These are phyloP conservation scores for Enteromius thamalakanensis DNA, from an alignment of 2,797 vertebrate genomes.

Conservation along the genomic window DNA sequence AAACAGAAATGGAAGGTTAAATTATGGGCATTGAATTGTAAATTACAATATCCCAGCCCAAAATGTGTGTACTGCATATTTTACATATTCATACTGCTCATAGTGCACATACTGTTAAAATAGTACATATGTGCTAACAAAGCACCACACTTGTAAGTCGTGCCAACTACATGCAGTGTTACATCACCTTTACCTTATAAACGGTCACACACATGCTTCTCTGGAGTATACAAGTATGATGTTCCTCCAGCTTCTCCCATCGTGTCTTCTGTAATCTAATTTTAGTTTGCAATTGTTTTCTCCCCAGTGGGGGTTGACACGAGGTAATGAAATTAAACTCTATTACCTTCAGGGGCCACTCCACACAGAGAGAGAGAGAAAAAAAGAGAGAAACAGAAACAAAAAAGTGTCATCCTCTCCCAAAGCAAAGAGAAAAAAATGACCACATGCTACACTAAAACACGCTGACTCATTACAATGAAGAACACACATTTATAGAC, in stretches of 20 bases:
- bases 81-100: not conserved
- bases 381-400: not conserved
- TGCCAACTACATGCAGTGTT: constrained; percentile 6
- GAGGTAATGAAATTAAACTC: constrained; percentile 72
- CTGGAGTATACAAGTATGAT: constrained; percentile 23
- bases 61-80: not conserved
- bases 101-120: not conserved
- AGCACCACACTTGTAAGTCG: not conserved
- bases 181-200: constrained; percentile 39
- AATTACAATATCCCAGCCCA: not conserved
- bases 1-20: not conserved
- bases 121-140: not conserved
- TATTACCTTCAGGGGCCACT: constrained; percentile 50
- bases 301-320: constrained; percentile 69
- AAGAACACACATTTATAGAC: not conserved
- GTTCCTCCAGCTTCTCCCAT: constrained; percentile 43
- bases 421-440: not conserved
- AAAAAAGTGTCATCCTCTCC: constrained; percentile 50
- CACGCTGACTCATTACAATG: constrained; percentile 31
- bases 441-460: not conserved
- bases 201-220: constrained; percentile 37
- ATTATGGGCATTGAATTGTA: not conserved
- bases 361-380: constrained; percentile 52
- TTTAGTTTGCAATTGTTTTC: constrained; percentile 70
- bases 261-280: constrained; percentile 67